Evolutionary conservation across 2,113 vertebrate species (phyloP).

Genomic region (Columbina picui): DNA sequence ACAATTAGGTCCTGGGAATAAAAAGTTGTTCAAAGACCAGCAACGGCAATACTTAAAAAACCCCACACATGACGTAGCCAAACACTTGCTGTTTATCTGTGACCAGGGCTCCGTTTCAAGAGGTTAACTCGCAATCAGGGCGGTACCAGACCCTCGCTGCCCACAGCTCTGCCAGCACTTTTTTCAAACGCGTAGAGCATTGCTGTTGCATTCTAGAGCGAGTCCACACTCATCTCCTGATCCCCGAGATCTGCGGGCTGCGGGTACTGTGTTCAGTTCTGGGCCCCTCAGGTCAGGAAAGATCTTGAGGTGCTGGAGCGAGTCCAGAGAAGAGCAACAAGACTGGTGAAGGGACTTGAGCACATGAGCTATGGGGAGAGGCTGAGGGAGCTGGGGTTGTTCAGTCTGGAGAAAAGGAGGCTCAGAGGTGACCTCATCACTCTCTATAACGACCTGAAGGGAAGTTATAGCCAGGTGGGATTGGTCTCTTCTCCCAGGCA

Average conservation of each 20-base stretch:
- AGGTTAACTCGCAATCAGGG: background rate
- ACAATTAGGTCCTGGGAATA: background rate
- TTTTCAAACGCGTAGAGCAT: background rate
- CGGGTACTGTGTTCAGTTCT: too few species aligned
- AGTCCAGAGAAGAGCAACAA: too few species aligned
- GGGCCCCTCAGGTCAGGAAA: too few species aligned
- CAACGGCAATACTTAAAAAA: background rate
- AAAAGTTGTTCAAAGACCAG: background rate
- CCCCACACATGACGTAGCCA: background rate
- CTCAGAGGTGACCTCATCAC: too few species aligned
- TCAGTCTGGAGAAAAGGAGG: too few species aligned
- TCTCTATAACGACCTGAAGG: too few species aligned
- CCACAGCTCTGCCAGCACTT: background rate
- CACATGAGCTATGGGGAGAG: too few species aligned
- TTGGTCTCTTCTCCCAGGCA: too few species aligned
- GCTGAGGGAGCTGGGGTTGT: too few species aligned
- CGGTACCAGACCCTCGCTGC: background rate
- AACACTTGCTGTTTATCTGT: background rate
- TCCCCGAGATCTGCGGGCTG: background rate
- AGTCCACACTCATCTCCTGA: background rate
- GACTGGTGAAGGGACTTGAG: too few species aligned
- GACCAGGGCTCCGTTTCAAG: background rate
- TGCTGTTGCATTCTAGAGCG: accelerated
- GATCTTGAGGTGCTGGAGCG: too few species aligned
- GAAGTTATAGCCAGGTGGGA: too few species aligned